Percentiles rank a stretch among this genome's conserved stretches.
Conservation (phyloP, 2,113 vertebrate species). For the Tetrax tetrax region DNA sequence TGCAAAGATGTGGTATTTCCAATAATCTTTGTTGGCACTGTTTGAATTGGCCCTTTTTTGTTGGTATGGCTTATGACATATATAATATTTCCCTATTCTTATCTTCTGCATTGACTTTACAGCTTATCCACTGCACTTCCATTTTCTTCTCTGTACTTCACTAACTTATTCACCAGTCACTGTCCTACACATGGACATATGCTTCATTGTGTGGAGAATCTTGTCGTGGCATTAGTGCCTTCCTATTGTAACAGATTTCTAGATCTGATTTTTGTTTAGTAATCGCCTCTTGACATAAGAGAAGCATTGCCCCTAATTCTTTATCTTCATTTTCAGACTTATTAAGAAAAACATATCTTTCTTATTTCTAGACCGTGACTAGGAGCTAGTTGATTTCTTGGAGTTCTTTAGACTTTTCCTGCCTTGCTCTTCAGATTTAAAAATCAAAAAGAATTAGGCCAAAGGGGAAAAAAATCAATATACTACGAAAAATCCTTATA, state of each 20-base stretch:
- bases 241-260: not conserved
- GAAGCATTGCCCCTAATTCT: not conserved
- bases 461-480: not conserved
- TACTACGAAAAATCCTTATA: not conserved
- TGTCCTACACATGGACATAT: rapidly evolving
- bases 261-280: not conserved
- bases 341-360: not conserved
- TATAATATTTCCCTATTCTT: not conserved
- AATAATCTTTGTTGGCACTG: not conserved
- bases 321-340: not conserved
- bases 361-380: not conserved
- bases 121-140: not conserved
- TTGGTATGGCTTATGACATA: not conserved
- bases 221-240: not conserved
- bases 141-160: not conserved
- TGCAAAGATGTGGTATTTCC: not conserved
- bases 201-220: not conserved
- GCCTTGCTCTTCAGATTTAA: not conserved
- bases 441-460: not conserved
- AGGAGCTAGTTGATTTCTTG: not conserved
- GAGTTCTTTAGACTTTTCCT: not conserved
- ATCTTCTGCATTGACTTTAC: not conserved
- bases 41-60: not conserved
- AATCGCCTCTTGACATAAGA: not conserved
- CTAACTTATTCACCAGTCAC: not conserved